These are phyloP conservation scores for Synchiropus splendidus DNA, from an alignment of 2,113 vertebrate species.

Conservation along the genomic window DNA sequence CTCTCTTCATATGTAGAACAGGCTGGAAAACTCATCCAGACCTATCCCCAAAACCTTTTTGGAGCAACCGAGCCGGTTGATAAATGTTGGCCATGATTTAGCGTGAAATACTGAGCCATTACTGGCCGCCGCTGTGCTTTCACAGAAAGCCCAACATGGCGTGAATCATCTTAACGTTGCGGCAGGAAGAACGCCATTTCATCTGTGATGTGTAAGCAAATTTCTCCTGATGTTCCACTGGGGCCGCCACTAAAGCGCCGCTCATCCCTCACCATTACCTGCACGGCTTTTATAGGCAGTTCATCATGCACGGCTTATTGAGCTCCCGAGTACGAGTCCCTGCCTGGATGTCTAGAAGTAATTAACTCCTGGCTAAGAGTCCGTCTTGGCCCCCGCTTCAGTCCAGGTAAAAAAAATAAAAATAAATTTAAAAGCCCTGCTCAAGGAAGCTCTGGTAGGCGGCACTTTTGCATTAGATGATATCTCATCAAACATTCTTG, in stretches of 20 bases:
- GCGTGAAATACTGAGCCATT: conserved; percentile 21
- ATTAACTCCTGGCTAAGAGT: conserved; percentile 67
- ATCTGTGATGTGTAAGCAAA: conserved; percentile 65
- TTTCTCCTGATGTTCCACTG: conserved; percentile 43
- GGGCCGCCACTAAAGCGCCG: conserved; percentile 23
- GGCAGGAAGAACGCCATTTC: conserved; percentile 48
- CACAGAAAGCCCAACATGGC: conserved; percentile 21
- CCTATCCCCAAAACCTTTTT: conserved; percentile 16
- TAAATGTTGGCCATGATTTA: conserved; percentile 20
- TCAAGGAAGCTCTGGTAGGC: conserved; percentile 35
- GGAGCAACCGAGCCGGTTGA: neutral
- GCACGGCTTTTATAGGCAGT: conserved; percentile 62
- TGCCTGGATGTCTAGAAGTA: conserved; percentile 66
- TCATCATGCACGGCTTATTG: conserved; percentile 66
- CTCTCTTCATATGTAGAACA: conserved; percentile 9
- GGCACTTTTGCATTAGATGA: conserved; percentile 59
- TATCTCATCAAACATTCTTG: conserved; percentile 66
- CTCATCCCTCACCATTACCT: conserved; percentile 61
- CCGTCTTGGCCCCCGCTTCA: conserved; percentile 63
- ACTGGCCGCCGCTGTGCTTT: conserved; percentile 14
- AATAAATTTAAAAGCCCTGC: conserved; percentile 24
- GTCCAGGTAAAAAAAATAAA: conserved; percentile 42
- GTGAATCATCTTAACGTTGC: conserved; percentile 53
- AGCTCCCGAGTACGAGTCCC: conserved; percentile 54
- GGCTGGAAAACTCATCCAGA: conserved; percentile 25